Evolutionary conservation across 2,113 vertebrate genomes (phyloP).

Genomic region (Cettia cetti): DNA sequence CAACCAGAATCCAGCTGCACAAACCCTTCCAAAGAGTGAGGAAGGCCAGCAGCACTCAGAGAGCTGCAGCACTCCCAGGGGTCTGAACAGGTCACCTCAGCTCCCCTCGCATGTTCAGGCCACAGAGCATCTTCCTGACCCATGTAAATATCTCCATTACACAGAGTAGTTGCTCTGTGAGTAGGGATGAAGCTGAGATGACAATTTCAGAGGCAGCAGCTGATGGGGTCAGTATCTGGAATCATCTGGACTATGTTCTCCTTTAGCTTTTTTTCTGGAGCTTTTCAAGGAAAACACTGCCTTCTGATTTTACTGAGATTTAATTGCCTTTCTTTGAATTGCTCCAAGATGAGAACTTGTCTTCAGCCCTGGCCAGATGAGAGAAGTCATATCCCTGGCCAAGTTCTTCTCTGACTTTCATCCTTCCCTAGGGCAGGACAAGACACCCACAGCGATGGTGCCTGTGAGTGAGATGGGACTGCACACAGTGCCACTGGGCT

Average conservation of each 20-base stretch:
- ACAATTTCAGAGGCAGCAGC: neutral
- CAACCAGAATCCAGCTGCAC: rapidly evolving
- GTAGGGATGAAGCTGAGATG: too few species aligned
- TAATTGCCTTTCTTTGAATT: neutral
- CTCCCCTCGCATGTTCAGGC: neutral
- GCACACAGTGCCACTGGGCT: neutral
- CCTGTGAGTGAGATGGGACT: neutral
- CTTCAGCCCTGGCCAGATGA: neutral
- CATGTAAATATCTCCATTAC: rapidly evolving
- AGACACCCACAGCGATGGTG: neutral
- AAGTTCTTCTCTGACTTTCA: neutral
- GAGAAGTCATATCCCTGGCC: neutral
- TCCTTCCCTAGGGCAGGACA: neutral
- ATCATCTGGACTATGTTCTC: neutral
- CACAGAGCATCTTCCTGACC: neutral
- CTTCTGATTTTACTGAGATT: neutral
- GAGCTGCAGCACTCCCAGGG: neutral
- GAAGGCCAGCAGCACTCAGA: neutral
- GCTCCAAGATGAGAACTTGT: neutral
- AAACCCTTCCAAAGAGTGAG: neutral
- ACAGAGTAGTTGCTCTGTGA: neutral
- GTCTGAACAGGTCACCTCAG: neutral
- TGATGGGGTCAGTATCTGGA: neutral
- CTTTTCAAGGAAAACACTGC: neutral
- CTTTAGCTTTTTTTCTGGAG: neutral